Conservation (phyloP, 2,888 invertebrate genomes). For the Heteromurus nitidus region DNA sequence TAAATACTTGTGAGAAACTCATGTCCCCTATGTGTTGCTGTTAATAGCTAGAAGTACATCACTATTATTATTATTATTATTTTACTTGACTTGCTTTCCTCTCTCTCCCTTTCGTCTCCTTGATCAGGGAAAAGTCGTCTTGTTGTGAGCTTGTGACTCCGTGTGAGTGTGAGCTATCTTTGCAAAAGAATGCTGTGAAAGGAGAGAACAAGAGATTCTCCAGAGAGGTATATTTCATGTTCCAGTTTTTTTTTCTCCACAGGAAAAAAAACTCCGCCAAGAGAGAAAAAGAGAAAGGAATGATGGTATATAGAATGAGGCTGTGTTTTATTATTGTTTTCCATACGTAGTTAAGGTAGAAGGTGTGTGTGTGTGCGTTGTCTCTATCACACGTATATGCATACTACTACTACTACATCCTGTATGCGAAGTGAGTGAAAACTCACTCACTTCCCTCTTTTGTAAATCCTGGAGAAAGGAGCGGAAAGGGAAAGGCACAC, state of each 20-base stretch:
- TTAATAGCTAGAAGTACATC: constrained; percentile 13
- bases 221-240: constrained; percentile 52
- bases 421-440: too few species aligned
- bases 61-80: constrained; percentile 18
- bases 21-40: constrained; percentile 5
- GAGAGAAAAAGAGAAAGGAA: constrained; percentile 8
- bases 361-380: background rate
- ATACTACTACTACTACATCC: too few species aligned
- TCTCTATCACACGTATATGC: background rate
- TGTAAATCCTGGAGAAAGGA: background rate
- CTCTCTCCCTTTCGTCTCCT: background rate
- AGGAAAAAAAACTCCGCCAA: too few species aligned
- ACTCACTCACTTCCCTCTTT: background rate
- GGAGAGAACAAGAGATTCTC: constrained; percentile 40
- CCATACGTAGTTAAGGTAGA: background rate
- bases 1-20: constrained; percentile 1
- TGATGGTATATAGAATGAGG: constrained; percentile 41
- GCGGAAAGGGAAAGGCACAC: background rate
- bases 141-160: background rate
- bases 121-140: background rate
- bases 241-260: constrained; percentile 52
- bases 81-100: background rate
- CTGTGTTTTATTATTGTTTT: constrained; percentile 30
- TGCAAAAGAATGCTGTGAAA: constrained; percentile 21
- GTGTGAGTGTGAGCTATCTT: constrained; percentile 13